A percentile compares a stretch with the other conserved stretches of the same genome.
These are phyloP conservation scores for Pyrgilauda ruficollis DNA, from an alignment of 2,113 vertebrate species.

Conservation along the genomic window DNA sequence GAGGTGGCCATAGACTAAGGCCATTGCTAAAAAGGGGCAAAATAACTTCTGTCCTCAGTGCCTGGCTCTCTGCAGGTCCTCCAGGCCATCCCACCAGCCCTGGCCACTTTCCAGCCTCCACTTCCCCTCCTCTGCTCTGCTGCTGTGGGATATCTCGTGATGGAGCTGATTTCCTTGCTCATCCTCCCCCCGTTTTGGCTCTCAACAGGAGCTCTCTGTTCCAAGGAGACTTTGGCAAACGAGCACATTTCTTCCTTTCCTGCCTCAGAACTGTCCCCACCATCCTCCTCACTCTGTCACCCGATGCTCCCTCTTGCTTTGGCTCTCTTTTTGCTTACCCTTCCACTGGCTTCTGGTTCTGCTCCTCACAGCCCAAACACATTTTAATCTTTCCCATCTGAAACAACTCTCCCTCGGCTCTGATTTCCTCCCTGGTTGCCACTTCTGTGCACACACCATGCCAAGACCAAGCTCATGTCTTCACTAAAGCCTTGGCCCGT, in stretches of 20 bases:
- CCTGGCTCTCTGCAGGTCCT: background rate
- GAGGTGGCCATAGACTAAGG: background rate
- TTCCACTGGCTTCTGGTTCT: background rate
- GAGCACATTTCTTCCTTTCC: background rate
- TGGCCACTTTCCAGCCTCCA: background rate
- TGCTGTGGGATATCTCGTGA: background rate
- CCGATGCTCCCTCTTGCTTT: conserved; percentile 8
- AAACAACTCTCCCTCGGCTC: background rate
- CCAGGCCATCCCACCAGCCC: background rate
- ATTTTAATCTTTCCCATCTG: conserved; percentile 52
- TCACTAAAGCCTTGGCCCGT: background rate
- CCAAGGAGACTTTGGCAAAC: background rate
- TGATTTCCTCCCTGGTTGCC: background rate
- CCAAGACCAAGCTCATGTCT: conserved; percentile 18
- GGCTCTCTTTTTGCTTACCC: conserved; percentile 4
- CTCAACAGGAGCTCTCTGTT: conserved; percentile 5
- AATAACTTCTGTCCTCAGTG: background rate
- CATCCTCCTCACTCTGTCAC: background rate
- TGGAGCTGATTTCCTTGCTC: background rate
- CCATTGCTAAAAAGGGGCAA: background rate
- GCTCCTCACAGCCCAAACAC: background rate
- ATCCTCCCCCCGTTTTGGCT: background rate
- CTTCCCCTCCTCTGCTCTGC: background rate
- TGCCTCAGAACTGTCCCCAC: background rate
- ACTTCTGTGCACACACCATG: background rate